Evolutionary conservation across 2,888 invertebrate genomes (phyloP), one percentile per base, ranked within the genome.

Genomic region (Ophion ellenae): DNA sequence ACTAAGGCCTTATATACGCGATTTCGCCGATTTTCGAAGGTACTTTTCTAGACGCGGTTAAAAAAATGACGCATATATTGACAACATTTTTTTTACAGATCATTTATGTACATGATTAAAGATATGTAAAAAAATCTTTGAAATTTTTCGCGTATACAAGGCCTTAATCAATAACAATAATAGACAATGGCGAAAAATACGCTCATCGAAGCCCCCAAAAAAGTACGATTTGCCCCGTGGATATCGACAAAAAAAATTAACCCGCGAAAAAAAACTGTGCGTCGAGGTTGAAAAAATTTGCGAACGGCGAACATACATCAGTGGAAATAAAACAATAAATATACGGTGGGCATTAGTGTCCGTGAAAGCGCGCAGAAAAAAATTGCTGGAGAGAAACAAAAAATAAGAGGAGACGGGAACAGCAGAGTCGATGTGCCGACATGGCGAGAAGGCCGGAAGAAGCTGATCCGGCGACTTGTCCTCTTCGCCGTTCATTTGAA

Each of bases 361-460:
- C 40, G 40, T 40, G 40, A 40, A 40, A 40, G 40, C 40, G 40
- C 9, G 40, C 0, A 7, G 9, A 40, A 40, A 40, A 40, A 7
- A 40, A 40, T 40, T 40, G 11, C 64, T 10, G 2, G 14, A 64
- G 28, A 32, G 64, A 32, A 64, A 64, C 2, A 5, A 64, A 64
- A 64, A 53, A 53, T 53, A 64, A 24, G 28, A 28, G 11, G 24
- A 64, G 64, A 64, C 36, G 5, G 36, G 17, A 53, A 53, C 3
- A 53, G 53, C 53, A 53, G 17, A 17, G 28, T 28, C 66, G 14
- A 57, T n/a, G 61, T 70, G 36, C 32, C 70, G 83, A 45, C 45
- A 64, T 76, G 80, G 76, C 57, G 66, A 76, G 64, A 71, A 80
- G 64, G 64, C 71, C 80, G 71, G 76, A 80, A 71, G 76, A 80